phyloP scores from a whole-genome alignment of 2,113 vertebrate genomes.

The Pterocles burchelli region DNA sequence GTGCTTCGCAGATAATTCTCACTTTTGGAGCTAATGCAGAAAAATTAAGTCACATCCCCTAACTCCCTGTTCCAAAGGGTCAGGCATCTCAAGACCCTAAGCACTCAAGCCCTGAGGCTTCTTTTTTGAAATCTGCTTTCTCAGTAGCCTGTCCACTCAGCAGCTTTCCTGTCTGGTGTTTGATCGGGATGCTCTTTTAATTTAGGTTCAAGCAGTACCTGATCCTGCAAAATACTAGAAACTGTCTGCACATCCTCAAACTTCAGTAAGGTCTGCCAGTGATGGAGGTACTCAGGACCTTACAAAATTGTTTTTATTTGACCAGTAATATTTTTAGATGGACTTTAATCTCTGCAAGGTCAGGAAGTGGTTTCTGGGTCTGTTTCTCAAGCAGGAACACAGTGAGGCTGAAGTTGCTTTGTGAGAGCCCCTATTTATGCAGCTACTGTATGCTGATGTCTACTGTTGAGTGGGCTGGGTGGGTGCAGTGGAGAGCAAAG shows the following conservation, averaged over 20 bases:
- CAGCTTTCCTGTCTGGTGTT: neutral
- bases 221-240: neutral
- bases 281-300: neutral
- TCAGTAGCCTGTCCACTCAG: neutral
- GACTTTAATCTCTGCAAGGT: neutral
- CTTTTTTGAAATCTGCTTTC: neutral
- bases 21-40: neutral
- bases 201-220: neutral
- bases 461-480: neutral
- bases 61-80: neutral
- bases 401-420: neutral
- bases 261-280: neutral
- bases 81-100: neutral
- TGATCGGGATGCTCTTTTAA: neutral
- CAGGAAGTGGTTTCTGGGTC: neutral
- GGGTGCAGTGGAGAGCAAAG: neutral
- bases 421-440: neutral
- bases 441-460: fast-evolving
- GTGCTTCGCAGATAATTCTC: neutral
- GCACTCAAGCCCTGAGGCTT: neutral
- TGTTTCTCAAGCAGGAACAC: neutral
- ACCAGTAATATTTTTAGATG: neutral
- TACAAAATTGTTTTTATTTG: neutral
- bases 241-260: neutral
- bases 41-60: neutral